Evolutionary conservation across 2,888 invertebrate species (phyloP), one percentile per base, ranked within the genome.

Genomic region (Meteorus colon): DNA sequence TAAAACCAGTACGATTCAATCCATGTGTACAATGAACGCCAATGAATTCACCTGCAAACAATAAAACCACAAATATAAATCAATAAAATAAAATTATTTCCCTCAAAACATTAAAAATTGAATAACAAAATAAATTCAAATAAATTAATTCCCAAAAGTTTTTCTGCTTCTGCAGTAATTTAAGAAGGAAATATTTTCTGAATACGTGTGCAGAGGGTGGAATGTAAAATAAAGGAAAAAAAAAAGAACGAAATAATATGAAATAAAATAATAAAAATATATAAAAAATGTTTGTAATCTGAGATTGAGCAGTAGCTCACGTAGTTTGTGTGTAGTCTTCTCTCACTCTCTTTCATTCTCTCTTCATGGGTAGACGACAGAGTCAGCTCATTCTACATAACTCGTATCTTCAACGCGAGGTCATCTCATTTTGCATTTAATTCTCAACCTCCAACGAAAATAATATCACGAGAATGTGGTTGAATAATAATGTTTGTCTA

Each of bases 1-100:
- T 92, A 86, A 94, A 95, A 4, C 96, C 95, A 10, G 95, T 95
- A 80, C 96, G 92, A 88, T 96, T 96, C 78, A 96, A 90, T 4
- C 96, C 96, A 85, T 95, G 96, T 1, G 96, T 96, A 87, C 96
- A 96, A 88, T 96, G 96, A 75, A 96, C 94, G 69, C 95, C 96
- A 81, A 96, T 92, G 78, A 96, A 86, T 80, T 92, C 91, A 85
- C 92, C 95, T 95, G 92, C 27, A 91, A 92, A 37, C 16, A n/a
- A 70, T 16, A 48, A 70, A 75, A 8, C 6, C 16, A 48, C 29
- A 37, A 24, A 59, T 34, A 70, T 19, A 24, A 16, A 31, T 24
- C 24, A 24, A 63, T 41, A 16, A 4, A 29, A 60, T 27, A 29
- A 5, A 24, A 66, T 29, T 27, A 66, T 29, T 27, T 29, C 1